These are phyloP conservation scores for Okapia johnstoni DNA, from an alignment of 2,113 vertebrate genomes.

Conservation along the genomic window DNA sequence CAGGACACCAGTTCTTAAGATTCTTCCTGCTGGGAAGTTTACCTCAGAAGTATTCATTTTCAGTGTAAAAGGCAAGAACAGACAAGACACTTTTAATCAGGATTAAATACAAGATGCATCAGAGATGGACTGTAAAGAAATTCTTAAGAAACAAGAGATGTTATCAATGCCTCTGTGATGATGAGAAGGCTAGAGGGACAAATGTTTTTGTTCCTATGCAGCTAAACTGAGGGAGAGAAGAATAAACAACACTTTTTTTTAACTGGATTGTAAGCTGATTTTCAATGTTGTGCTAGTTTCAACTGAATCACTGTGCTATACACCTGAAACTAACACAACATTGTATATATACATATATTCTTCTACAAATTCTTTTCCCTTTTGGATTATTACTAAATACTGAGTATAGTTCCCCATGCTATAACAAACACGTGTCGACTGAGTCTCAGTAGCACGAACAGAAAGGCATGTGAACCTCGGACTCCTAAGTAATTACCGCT, in stretches of 20 bases:
- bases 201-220: neutral
- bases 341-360: neutral
- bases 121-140: neutral
- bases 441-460: neutral
- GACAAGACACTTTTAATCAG: neutral
- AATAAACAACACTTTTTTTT: neutral
- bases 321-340: neutral
- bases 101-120: neutral
- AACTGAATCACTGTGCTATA: neutral
- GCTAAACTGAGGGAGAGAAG: neutral
- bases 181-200: neutral
- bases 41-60: neutral
- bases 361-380: neutral
- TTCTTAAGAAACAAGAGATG: neutral
- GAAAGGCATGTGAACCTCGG: neutral
- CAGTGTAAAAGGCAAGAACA: neutral
- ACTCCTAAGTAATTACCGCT: neutral
- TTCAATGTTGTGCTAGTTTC: neutral
- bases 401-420: neutral
- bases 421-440: neutral
- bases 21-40: neutral
- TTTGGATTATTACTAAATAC: neutral
- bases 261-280: neutral
- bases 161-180: neutral
- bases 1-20: neutral